Conservation (phyloP, 2,113 vertebrate genomes). For the Acrocephalus kingi region DNA sequence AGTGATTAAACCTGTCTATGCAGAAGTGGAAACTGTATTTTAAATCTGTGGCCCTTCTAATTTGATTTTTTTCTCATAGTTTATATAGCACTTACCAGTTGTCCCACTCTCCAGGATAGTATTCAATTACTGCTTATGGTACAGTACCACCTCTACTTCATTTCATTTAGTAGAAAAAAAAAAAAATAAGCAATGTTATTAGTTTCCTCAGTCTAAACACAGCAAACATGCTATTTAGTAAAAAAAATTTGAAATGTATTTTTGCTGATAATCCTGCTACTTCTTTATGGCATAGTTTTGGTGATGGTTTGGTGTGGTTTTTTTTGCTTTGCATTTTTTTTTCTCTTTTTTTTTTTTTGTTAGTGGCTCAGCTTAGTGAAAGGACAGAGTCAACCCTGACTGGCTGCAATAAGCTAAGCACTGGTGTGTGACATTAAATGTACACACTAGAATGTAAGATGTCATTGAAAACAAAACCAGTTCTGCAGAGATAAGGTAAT, state of each 20-base stretch:
- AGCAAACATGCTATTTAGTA: neutral
- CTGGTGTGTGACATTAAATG: slow-evolving; percentile 52
- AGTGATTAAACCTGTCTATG: neutral
- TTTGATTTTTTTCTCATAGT: neutral
- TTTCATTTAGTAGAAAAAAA: neutral
- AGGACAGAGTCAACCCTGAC: neutral
- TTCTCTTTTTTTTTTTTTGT: neutral
- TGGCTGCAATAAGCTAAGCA: slow-evolving; percentile 42
- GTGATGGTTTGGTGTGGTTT: accelerated
- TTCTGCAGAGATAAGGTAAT: slow-evolving; percentile 21
- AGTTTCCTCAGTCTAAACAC: neutral
- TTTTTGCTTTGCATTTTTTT: neutral
- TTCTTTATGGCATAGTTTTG: neutral
- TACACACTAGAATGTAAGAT: slow-evolving; percentile 45
- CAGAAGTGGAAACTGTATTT: neutral
- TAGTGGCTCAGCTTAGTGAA: neutral
- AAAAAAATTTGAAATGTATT: neutral
- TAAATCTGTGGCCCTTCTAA: neutral
- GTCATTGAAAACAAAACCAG: slow-evolving; percentile 36
- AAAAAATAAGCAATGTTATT: neutral
- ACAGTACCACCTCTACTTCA: neutral
- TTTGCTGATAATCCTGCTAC: neutral
- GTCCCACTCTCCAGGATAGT: neutral
- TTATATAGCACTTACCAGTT: neutral
- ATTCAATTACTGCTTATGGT: neutral